Evolutionary conservation across 2,113 vertebrate species (phyloP), one percentile per base, ranked within the genome.

Genomic region (Myodes glareolus): DNA sequence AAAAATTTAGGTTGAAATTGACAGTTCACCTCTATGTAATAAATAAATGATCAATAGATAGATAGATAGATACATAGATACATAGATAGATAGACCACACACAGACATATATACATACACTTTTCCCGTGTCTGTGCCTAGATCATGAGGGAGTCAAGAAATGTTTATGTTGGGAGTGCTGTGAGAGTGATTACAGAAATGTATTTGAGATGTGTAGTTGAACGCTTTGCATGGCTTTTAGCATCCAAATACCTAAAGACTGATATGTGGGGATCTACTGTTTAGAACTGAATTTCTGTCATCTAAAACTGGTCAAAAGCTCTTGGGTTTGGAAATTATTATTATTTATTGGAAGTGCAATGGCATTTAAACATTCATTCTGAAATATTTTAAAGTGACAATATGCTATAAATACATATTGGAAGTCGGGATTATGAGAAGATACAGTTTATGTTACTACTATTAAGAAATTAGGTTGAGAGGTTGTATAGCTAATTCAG

Each of bases 401-500:
- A 29, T 77, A 25, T 58, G 39, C 73, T 93, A 42, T 58, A 93
- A 76, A n/a, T 89, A 39, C 55, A 75, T 88, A 88, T 95, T 91
- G 50, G 23, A n/a, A 90, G 80, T 80, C 72, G 61, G 29, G 29
- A 85, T 90, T 95, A 97, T 63, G 58, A 92, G 93, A 94, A 84
- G 68, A 78, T n/a, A 93, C 42, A 75, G 67, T 47, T 55, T 91
- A 33, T 61, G 81, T 72, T 96, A 92, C 90, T 89, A 94, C n/a
- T n/a, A n/a, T n/a, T n/a, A n/a, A 58, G 47, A 91, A 89, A 96
- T 97, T 95, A 96, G 42, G 80, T 86, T 95, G 91, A 92, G 88
- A 96, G 61, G 36, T 88, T 97, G 45, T 36, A 96, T 91, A 96
- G 97, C 91, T 97, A 81, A 93, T 89, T 93, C 93, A 77, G 87